Percentiles rank a stretch among this genome's conserved stretches.
Evolutionary conservation across 2,888 invertebrate genomes (phyloP).

Genomic region (Timema podura): DNA sequence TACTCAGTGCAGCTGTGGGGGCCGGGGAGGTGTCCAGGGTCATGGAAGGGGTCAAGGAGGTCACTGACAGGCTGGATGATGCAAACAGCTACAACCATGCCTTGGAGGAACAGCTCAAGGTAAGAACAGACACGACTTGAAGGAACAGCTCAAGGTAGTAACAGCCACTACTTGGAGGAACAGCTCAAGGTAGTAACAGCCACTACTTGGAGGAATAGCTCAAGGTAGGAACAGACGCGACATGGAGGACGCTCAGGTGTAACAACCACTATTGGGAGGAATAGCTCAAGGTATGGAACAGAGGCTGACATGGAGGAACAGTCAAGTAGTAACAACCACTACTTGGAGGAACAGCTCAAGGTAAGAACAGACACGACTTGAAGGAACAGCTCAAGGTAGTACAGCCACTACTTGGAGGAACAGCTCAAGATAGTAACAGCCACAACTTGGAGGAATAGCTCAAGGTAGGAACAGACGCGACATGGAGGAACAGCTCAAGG

Average conservation of each 20-base stretch:
- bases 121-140: too few relatives aligned
- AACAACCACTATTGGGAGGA: too few relatives aligned
- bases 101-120: conserved; percentile 18
- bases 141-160: too few relatives aligned
- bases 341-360: conserved; percentile 19
- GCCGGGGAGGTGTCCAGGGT: conserved; percentile 18
- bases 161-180: too few relatives aligned
- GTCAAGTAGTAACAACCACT: conserved; percentile 7
- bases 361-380: neutral
- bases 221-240: too few relatives aligned
- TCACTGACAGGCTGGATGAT: conserved; percentile 27
- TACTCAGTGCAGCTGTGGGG: conserved; percentile 37
- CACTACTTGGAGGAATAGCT: too few relatives aligned
- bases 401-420: too few relatives aligned
- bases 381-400: conserved; percentile 4
- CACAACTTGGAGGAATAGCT: conserved; percentile 21
- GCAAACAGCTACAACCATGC: conserved; percentile 22
- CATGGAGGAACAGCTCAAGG: too few relatives aligned
- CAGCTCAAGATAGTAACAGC: conserved; percentile 10
- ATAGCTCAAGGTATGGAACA: neutral
- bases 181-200: too few relatives aligned
- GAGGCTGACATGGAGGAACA: too few relatives aligned
- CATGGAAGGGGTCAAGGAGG: conserved; percentile 19
- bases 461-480: too few relatives aligned
- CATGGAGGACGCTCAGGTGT: too few relatives aligned